Conservation (phyloP, 64 coral and sea anemone species). For the Cladopsammia gracilis region DNA sequence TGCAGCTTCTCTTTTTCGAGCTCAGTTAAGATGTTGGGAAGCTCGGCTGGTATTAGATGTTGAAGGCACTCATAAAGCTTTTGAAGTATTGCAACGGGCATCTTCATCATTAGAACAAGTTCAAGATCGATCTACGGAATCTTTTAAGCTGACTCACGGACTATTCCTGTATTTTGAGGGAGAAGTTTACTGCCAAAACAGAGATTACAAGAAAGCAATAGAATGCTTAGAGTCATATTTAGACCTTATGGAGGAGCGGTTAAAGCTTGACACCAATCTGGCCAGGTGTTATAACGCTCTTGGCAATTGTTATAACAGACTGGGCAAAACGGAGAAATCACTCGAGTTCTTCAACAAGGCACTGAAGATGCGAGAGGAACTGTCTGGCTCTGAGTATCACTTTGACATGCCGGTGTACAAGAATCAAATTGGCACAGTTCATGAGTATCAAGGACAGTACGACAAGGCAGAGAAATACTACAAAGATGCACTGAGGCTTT, state of each 20-base stretch:
- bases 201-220: conserved; percentile 2
- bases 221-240: neutral
- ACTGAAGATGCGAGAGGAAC: conserved; percentile 2
- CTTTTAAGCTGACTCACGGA: neutral
- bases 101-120: neutral
- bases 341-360: conserved; percentile 17
- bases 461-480: neutral
- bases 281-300: conserved; percentile 44
- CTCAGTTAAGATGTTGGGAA: conserved; percentile 23
- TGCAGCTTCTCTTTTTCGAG: conserved; percentile 9
- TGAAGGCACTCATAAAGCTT: neutral
- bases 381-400: conserved; percentile 27
- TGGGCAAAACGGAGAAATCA: neutral
- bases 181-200: neutral
- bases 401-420: conserved; percentile 22
- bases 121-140: neutral
- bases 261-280: neutral
- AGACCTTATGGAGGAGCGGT: neutral
- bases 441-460: neutral
- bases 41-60: neutral
- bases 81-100: conserved; percentile 1
- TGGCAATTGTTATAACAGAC: conserved; percentile 42
- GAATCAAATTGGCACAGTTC: conserved; percentile 32
- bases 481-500: conserved; percentile 47
- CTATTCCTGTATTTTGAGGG: conserved; percentile 21